These are phyloP conservation scores for Tinamus major DNA, from an alignment of 2,797 vertebrate genomes.

Conservation along the genomic window DNA sequence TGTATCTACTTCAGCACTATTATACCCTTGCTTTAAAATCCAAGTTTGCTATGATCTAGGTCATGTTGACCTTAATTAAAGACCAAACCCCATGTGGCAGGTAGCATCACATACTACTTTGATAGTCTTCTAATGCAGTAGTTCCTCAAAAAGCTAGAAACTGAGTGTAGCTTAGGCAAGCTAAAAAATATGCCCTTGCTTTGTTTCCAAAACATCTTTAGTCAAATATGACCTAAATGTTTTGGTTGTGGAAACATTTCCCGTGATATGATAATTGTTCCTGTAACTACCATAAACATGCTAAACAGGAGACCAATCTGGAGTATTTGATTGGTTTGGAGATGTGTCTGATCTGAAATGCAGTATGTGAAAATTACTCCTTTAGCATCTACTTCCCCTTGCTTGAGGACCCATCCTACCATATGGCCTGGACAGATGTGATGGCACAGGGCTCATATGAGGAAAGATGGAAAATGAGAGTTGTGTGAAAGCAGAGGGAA, in stretches of 20 bases:
- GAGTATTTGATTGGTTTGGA: constrained; percentile 40
- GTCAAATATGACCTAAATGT: constrained; percentile 49
- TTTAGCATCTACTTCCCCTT: constrained; percentile 34
- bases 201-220: constrained; percentile 64
- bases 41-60: background rate
- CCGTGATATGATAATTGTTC: background rate
- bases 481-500: background rate
- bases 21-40: background rate
- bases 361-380: background rate
- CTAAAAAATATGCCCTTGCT: background rate
- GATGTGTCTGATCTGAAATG: background rate
- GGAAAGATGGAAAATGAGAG: background rate
- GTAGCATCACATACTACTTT: background rate
- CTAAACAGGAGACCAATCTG: constrained; percentile 3
- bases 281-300: constrained; percentile 29
- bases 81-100: background rate
- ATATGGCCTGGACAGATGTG: background rate
- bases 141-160: background rate
- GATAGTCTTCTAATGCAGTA: background rate
- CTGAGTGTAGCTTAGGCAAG: background rate
- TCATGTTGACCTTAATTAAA: constrained; percentile 40
- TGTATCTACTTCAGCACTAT: background rate
- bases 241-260: constrained; percentile 41
- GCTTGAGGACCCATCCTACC: background rate
- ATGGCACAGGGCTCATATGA: background rate